Conservation (phyloP, 2,797 vertebrate genomes). For the Gadopsis bispinosus region DNA sequence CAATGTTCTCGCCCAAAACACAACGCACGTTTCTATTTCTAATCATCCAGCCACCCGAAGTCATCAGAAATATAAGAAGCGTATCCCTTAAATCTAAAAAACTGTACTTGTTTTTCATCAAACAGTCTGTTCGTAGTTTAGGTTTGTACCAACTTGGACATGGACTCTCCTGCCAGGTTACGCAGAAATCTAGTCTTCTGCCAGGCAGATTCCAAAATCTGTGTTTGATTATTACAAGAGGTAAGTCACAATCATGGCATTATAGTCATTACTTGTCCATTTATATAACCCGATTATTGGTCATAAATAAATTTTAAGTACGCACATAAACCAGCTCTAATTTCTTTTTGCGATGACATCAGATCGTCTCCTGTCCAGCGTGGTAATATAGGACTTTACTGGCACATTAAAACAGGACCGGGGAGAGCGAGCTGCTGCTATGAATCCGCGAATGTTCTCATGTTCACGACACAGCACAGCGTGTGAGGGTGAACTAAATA, state of each 20-base stretch:
- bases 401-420: not conserved
- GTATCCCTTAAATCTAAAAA: too few species aligned
- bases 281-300: constrained; percentile 8
- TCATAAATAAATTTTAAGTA: constrained; percentile 6
- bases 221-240: not conserved
- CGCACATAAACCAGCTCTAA: constrained; percentile 10
- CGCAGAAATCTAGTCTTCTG: too few species aligned
- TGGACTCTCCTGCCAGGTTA: too few species aligned
- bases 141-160: too few species aligned
- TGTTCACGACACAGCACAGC: not conserved
- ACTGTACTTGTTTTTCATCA: too few species aligned
- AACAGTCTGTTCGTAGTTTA: too few species aligned
- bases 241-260: not conserved
- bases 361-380: not conserved
- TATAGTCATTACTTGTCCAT: not conserved
- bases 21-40: too few species aligned
- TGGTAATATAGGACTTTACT: not conserved
- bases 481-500: not conserved
- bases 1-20: too few species aligned
- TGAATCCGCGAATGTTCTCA: not conserved
- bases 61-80: too few species aligned
- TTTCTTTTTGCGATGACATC: constrained; percentile 8
- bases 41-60: too few species aligned
- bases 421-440: not conserved
- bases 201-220: too few species aligned